These are phyloP conservation scores for Folsomia manolachei DNA, from an alignment of 2,888 invertebrate species.

Conservation along the genomic window DNA sequence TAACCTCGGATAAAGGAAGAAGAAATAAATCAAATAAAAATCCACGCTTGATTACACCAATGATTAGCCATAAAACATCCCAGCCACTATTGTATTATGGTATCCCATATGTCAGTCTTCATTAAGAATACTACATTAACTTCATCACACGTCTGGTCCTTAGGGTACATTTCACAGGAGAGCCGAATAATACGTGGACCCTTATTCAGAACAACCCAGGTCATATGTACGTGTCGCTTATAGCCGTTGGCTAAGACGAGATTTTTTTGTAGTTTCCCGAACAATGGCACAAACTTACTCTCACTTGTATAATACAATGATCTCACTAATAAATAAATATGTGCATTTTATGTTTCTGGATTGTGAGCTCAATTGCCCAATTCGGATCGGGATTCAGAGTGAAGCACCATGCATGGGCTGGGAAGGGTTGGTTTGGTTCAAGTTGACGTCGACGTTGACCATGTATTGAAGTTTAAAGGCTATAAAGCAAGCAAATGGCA, in stretches of 20 bases:
- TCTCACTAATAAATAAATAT: constrained; percentile 33
- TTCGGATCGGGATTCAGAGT: background rate
- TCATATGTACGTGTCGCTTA: background rate
- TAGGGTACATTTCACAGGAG: background rate
- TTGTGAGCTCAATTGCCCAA: constrained; percentile 17
- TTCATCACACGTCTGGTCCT: background rate
- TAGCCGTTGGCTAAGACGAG: background rate
- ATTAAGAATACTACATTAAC: constrained; percentile 36
- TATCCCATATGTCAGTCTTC: constrained; percentile 43
- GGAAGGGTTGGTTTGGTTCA: background rate
- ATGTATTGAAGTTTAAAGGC: no score
- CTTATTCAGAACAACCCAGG: background rate
- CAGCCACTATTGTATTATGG: constrained; percentile 22
- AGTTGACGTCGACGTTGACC: no score
- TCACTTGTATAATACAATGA: constrained; percentile 30
- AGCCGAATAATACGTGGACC: background rate
- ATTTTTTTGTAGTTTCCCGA: background rate
- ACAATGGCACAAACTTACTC: constrained; percentile 5
- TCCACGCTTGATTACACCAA: constrained; percentile 31
- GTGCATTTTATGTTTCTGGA: constrained; percentile 27
- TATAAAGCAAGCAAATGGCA: no score
- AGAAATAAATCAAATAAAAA: constrained; percentile 31
- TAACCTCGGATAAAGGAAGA: constrained; percentile 11
- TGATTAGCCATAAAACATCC: constrained; percentile 35
- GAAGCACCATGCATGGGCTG: no score